Evolutionary conservation across 2,113 vertebrate species (phyloP).

Genomic region (Epinephelus fuscoguttatus): DNA sequence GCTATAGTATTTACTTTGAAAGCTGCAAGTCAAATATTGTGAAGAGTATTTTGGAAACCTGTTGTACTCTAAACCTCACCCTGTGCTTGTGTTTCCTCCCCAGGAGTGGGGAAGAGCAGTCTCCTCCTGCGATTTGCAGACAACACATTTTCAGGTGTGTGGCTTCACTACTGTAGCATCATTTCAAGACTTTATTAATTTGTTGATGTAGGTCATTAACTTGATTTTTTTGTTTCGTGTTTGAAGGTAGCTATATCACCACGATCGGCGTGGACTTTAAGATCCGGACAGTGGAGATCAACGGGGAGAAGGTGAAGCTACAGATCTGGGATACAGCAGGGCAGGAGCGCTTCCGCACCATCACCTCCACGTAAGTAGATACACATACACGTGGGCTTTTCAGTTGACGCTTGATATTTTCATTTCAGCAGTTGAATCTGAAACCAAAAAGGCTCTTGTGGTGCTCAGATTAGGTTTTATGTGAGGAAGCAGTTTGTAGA

Average conservation of each 20-base stretch:
- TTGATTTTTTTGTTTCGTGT: not conserved
- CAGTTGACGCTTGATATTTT: conserved; percentile 19
- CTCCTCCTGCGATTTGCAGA: conserved; percentile 97
- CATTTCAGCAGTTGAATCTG: conserved; percentile 21
- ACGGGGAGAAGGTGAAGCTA: conserved; percentile 98
- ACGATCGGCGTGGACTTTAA: conserved; percentile 99
- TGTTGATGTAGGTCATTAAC: not conserved
- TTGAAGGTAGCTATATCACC: conserved; percentile 97
- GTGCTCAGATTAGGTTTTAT: conserved; percentile 31
- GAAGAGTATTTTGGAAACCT: not conserved
- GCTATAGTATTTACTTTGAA: not conserved
- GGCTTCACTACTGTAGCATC: not conserved
- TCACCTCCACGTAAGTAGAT: conserved; percentile 96
- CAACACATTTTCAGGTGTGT: conserved; percentile 98
- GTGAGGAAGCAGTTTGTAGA: conserved; percentile 52
- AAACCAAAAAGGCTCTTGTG: conserved; percentile 43
- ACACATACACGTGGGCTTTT: not conserved
- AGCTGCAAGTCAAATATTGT: not conserved
- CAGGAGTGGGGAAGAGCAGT: conserved; percentile 99
- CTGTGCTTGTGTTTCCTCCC: conserved; percentile 59
- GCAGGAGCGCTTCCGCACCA: conserved; percentile 97
- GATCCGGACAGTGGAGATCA: conserved; percentile 98
- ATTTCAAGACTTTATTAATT: not conserved
- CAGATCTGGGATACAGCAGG: conserved; percentile 99
- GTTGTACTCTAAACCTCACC: conserved; percentile 38